phyloP scores from a whole-genome alignment of 2,797 vertebrate species.

The Odontamblyopus lacepedii region DNA sequence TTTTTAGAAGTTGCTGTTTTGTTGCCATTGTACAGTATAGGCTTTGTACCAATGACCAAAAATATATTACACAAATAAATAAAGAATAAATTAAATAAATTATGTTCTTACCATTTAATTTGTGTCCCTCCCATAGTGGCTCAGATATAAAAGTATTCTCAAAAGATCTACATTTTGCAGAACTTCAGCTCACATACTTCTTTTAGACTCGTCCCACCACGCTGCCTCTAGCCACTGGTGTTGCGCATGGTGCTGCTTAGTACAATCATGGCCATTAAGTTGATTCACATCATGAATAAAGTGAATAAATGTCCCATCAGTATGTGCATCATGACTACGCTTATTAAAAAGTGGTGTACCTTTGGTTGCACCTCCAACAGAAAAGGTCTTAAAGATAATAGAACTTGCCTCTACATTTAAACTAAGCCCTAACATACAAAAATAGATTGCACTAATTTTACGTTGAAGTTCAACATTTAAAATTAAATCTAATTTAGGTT shows the following conservation, averaged over 20 bases:
- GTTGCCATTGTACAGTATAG: not conserved
- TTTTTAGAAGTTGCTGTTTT: not conserved
- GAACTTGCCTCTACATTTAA: too few species aligned
- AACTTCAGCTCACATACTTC: slow-evolving; percentile 38
- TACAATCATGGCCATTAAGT: not conserved
- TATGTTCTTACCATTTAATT: slow-evolving; percentile 71
- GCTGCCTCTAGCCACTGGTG: slow-evolving; percentile 32
- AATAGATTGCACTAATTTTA: too few species aligned
- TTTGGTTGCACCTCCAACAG: too few species aligned
- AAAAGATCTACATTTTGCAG: slow-evolving; percentile 5
- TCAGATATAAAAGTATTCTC: slow-evolving; percentile 19
- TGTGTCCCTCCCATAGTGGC: slow-evolving; percentile 61
- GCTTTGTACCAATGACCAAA: not conserved
- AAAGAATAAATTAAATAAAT: not conserved
- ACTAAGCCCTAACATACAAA: too few species aligned
- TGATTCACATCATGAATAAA: too few species aligned
- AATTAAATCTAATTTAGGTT: too few species aligned
- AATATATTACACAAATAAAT: not conserved
- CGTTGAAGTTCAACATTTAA: too few species aligned
- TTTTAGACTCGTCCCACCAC: slow-evolving; percentile 25
- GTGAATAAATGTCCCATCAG: too few species aligned
- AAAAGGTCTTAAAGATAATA: too few species aligned
- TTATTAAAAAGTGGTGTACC: too few species aligned
- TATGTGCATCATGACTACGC: too few species aligned
- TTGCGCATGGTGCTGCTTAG: not conserved